These are phyloP conservation scores for Leistus spinibarbis DNA, from an alignment of 2,888 invertebrate species.

Conservation along the genomic window DNA sequence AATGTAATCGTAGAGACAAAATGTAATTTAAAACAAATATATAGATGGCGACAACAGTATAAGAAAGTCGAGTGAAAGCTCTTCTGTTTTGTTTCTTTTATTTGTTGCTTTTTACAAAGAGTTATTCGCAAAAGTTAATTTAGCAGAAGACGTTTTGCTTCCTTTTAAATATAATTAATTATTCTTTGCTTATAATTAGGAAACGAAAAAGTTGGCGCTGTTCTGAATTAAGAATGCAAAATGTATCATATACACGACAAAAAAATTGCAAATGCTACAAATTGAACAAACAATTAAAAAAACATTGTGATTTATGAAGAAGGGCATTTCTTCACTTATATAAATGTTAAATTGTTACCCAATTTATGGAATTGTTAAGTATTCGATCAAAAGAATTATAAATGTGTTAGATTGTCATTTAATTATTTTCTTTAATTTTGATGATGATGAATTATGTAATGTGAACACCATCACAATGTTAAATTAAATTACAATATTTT, in stretches of 20 bases:
- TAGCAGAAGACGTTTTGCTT: slow-evolving; percentile 26
- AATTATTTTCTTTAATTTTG: too few species aligned
- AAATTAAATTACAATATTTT: too few species aligned
- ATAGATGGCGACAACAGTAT: not conserved
- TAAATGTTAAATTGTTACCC: too few species aligned
- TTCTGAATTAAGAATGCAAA: not conserved
- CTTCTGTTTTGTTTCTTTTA: not conserved
- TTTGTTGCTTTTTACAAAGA: slow-evolving; percentile 21
- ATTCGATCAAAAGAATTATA: too few species aligned
- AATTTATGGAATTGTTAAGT: too few species aligned
- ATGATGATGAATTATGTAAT: too few species aligned
- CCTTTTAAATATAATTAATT: slow-evolving; percentile 32
- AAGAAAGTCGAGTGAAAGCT: not conserved
- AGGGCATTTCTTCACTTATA: too few species aligned
- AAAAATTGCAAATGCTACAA: too few species aligned
- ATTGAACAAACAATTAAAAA: too few species aligned
- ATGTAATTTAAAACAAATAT: not conserved
- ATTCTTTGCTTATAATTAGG: slow-evolving; percentile 16
- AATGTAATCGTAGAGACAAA: not conserved
- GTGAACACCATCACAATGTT: too few species aligned
- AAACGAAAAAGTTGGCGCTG: not conserved
- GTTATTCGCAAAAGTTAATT: slow-evolving; percentile 29
- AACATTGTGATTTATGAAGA: too few species aligned
- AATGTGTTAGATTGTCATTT: too few species aligned
- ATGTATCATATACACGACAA: not conserved